Conservation (phyloP, 2,113 vertebrate genomes). For the Lipophrys pholis region DNA sequence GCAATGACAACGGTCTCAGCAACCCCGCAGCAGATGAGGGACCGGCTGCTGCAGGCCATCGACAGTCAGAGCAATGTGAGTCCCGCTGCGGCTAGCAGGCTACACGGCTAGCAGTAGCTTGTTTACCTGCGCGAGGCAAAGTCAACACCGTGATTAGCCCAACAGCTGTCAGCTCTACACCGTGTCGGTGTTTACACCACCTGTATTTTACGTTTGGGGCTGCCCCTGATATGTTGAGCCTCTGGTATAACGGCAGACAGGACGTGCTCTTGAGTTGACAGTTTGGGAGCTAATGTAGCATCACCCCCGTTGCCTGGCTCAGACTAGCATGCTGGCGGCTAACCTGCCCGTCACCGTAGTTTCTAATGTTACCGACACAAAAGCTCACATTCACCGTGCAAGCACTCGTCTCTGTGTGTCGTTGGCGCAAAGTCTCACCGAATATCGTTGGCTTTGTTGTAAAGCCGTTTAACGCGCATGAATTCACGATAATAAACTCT, state of each 20-base stretch:
- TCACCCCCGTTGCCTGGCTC: conserved; percentile 24
- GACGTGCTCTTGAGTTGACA: conserved; percentile 59
- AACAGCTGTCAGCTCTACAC: not conserved
- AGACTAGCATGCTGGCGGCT: conserved; percentile 62
- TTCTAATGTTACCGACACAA: no score
- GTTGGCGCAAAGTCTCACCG: no score
- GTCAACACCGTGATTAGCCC: not conserved
- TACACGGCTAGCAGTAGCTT: conserved; percentile 54
- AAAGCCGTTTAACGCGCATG: not conserved
- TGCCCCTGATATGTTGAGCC: conserved; percentile 3
- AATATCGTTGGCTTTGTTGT: no score
- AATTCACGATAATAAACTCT: conserved; percentile 12
- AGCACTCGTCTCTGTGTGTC: no score
- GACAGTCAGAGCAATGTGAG: conserved; percentile 96
- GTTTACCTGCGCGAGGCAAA: conserved; percentile 49
- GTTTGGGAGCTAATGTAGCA: conserved; percentile 60
- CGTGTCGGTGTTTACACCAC: not conserved
- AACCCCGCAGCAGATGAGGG: conserved; percentile 98
- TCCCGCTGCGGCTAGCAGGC: conserved; percentile 62
- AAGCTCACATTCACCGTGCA: no score
- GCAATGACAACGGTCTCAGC: conserved; percentile 97
- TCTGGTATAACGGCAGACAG: not conserved
- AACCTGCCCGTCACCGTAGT: conserved; percentile 32
- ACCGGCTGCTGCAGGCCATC: conserved; percentile 98
- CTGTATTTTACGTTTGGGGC: not conserved